Evolutionary conservation across 2,797 vertebrate genomes (phyloP).

Genomic region (Takifugu rubripes): DNA sequence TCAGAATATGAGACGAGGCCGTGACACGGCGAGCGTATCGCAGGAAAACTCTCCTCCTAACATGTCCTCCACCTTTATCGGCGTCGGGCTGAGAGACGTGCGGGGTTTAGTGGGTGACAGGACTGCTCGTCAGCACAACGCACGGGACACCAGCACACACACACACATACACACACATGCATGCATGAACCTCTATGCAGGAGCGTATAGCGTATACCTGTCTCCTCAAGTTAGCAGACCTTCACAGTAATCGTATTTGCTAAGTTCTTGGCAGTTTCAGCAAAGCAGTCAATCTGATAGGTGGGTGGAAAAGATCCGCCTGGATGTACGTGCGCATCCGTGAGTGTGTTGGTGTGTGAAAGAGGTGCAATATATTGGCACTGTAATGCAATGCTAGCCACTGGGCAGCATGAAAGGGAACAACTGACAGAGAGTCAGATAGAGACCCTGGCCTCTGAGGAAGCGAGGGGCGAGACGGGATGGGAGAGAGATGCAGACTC

Average conservation of each 20-base stretch:
- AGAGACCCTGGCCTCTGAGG: slow-evolving; percentile 10
- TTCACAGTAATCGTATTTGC: slow-evolving; percentile 52
- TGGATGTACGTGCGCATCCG: slow-evolving; percentile 5
- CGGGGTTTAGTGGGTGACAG: slow-evolving; percentile 43
- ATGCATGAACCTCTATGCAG: slow-evolving; percentile 40
- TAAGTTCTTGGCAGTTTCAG: slow-evolving; percentile 61
- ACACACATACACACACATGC: slow-evolving; percentile 6
- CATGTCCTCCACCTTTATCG: slow-evolving; percentile 32
- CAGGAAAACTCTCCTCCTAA: slow-evolving; percentile 12
- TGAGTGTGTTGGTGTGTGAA: slow-evolving; percentile 17
- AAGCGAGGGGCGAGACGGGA: slow-evolving; percentile 7
- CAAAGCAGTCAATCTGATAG: slow-evolving; percentile 54
- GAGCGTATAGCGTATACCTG: slow-evolving; percentile 44
- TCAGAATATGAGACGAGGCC: slow-evolving; percentile 14
- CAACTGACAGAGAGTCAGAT: slow-evolving; percentile 15
- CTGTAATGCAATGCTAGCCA: slow-evolving; percentile 23
- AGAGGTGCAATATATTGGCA: slow-evolving; percentile 27
- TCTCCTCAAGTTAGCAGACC: slow-evolving; percentile 48
- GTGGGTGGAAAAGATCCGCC: slow-evolving; percentile 21
- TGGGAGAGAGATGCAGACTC: slow-evolving; percentile 1
- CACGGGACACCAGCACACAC: not conserved
- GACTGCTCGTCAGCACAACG: slow-evolving; percentile 55
- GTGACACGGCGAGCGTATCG: not conserved
- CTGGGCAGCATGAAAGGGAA: slow-evolving; percentile 33
- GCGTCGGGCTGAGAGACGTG: slow-evolving; percentile 42